Conservation (phyloP, 2,797 vertebrate genomes). For the Limosa lapponica region DNA sequence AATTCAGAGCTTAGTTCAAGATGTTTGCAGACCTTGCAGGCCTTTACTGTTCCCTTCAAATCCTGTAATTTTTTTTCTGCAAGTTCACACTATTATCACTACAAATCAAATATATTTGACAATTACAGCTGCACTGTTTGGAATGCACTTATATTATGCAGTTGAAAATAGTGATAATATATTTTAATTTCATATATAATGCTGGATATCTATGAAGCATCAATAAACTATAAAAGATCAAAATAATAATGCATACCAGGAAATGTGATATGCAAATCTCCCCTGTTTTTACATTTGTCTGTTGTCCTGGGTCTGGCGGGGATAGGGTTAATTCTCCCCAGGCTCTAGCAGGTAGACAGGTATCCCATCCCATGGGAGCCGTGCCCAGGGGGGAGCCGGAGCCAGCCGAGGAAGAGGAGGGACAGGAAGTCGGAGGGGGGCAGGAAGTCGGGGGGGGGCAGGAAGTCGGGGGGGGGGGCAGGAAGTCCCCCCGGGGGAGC, state of each 20-base stretch:
- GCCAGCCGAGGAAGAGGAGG: too few relatives aligned
- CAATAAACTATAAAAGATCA: neutral
- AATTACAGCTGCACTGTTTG: neutral
- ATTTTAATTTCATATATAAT: neutral
- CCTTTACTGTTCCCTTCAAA: neutral
- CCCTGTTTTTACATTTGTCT: neutral
- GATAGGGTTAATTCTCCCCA: too few relatives aligned
- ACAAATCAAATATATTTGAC: neutral
- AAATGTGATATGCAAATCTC: neutral
- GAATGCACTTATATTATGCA: neutral
- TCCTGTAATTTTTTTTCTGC: accelerated
- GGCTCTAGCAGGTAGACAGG: too few relatives aligned
- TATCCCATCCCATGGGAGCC: too few relatives aligned
- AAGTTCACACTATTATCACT: neutral
- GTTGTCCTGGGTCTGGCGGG: too few relatives aligned
- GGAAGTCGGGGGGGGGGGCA: too few relatives aligned
- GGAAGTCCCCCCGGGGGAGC: too few relatives aligned
- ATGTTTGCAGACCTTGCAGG: neutral
- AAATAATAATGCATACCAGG: neutral
- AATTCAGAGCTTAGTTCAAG: neutral
- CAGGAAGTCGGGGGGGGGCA: too few relatives aligned
- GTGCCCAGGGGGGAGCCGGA: too few relatives aligned
- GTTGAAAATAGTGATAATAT: neutral
- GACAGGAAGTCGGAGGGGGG: too few relatives aligned
- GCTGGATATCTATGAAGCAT: neutral